A percentile compares a stretch with the other conserved stretches of the same genome.
Conservation (phyloP, 2,113 vertebrate species). For the Psittacula cyanocephala region DNA sequence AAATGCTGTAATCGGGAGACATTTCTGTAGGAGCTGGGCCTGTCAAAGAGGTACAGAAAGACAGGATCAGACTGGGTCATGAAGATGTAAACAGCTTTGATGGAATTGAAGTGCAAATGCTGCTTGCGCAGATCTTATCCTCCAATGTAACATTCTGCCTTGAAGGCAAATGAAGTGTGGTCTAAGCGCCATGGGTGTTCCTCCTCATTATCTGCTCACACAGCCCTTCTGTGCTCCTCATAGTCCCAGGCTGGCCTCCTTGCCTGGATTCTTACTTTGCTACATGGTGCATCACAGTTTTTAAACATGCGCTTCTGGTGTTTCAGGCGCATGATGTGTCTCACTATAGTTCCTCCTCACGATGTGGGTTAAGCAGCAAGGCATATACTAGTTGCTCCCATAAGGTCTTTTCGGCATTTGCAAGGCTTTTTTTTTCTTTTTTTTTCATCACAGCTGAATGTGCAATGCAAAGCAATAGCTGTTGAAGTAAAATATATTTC, state of each 20-base stretch:
- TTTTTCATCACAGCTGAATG: accelerated
- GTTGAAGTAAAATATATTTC: not conserved
- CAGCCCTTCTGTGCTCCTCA: not conserved
- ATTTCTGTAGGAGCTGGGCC: not conserved
- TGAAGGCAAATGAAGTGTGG: not conserved
- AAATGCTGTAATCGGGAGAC: not conserved
- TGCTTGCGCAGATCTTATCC: not conserved
- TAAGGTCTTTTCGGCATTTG: not conserved
- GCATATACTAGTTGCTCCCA: not conserved
- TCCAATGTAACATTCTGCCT: not conserved
- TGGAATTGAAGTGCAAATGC: not conserved
- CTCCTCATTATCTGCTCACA: not conserved
- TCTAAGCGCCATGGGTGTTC: not conserved
- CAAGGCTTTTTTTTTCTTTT: not conserved
- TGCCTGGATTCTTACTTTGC: not conserved
- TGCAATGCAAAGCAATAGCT: not conserved
- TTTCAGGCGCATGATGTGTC: not conserved
- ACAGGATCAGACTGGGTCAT: not conserved
- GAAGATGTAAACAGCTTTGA: not conserved
- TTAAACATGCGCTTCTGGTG: not conserved
- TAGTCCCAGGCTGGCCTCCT: not conserved
- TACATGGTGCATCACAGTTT: not conserved
- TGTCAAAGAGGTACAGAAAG: not conserved
- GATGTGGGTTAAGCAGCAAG: not conserved
- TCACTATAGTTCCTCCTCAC: not conserved